Conservation (phyloP, 1,140 invertebrate species). For the Homarus americanus region DNA sequence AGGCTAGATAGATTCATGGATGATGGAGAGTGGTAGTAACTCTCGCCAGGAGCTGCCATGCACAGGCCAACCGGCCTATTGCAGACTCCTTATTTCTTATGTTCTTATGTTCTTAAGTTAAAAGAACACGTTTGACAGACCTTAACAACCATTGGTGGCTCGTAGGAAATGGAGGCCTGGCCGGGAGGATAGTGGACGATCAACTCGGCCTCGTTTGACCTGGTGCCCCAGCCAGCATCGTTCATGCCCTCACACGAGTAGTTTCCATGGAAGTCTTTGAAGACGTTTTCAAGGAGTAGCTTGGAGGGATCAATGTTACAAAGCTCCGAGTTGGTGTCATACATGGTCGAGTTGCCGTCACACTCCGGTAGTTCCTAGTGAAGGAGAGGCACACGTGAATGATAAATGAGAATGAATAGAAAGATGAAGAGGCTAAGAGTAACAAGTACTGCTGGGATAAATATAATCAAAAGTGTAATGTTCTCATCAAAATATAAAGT, state of each 20-base stretch:
- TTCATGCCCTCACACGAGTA: constrained; percentile 93
- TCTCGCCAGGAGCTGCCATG: no score
- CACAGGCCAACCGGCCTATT: no score
- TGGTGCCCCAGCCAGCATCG: constrained; percentile 89
- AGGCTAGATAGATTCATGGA: no score
- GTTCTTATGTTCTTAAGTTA: no score
- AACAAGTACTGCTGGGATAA: no score
- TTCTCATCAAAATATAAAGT: no score
- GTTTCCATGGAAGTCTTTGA: constrained; percentile 92
- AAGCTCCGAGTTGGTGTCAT: constrained; percentile 78
- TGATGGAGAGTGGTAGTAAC: no score
- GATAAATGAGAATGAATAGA: not conserved
- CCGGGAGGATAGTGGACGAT: constrained; percentile 90
- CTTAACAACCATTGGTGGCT: constrained; percentile 88
- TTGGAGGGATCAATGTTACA: constrained; percentile 92
- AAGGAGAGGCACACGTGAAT: not conserved
- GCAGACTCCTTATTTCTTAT: no score
- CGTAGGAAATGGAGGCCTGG: constrained; percentile 84
- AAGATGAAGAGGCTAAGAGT: no score
- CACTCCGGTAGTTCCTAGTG: constrained; percentile 12
- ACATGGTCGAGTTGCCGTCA: not conserved
- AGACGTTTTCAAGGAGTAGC: constrained; percentile 88
- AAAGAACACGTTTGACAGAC: constrained; percentile 82
- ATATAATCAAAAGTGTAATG: no score
- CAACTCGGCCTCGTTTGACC: constrained; percentile 86